Conservation (phyloP, 2,888 invertebrate species). For the Molanna angustata region DNA sequence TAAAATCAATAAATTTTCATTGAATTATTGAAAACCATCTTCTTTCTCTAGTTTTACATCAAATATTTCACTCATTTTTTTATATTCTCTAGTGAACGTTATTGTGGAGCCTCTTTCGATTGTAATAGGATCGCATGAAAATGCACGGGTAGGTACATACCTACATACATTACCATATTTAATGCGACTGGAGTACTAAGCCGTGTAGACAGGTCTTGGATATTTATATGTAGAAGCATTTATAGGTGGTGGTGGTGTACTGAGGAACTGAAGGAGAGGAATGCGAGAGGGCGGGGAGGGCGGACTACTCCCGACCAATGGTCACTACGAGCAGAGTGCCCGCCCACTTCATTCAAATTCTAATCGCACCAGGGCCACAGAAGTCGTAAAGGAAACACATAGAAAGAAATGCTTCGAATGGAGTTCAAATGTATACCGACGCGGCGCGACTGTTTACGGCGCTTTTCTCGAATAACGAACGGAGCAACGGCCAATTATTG, state of each 20-base stretch:
- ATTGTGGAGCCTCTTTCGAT: conserved; percentile 5
- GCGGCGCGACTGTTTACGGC: no score
- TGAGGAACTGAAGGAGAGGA: conserved; percentile 4
- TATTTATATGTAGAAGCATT: conserved; percentile 11
- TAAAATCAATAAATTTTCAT: no score
- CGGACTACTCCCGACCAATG: conserved; percentile 27
- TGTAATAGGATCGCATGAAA: conserved; percentile 10
- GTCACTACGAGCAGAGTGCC: conserved; percentile 25
- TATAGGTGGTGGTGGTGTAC: conserved; percentile 5
- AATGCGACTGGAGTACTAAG: conserved; percentile 22
- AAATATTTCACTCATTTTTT: no score
- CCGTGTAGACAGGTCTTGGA: conserved; percentile 14
- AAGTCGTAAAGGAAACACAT: no score
- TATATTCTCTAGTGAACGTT: no score
- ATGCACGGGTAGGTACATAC: conserved; percentile 21
- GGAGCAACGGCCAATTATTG: no score
- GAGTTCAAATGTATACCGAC: no score
- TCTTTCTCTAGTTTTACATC: no score
- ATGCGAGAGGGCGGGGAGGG: conserved; percentile 15
- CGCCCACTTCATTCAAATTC: conserved; percentile 29
- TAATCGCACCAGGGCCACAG: conserved; percentile 7
- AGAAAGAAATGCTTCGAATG: no score
- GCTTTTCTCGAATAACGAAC: no score
- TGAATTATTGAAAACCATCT: no score
- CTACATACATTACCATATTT: conserved; percentile 26